Conservation (phyloP, 1,140 invertebrate species). For the Gerris buenoi region DNA sequence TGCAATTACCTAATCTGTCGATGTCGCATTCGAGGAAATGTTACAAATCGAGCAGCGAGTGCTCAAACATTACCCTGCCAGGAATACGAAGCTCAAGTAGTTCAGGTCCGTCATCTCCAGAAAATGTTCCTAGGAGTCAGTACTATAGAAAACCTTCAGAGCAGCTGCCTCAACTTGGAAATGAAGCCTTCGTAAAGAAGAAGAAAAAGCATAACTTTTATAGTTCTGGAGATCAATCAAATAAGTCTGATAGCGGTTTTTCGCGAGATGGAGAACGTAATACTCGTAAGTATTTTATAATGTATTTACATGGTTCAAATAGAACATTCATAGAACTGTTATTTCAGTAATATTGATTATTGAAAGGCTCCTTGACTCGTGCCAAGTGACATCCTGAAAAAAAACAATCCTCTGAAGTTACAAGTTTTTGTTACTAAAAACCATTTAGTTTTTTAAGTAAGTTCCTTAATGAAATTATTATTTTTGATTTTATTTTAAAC, state of each 20-base stretch:
- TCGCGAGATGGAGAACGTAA: background rate
- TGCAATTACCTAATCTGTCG: background rate
- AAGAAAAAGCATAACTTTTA: background rate
- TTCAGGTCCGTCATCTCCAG: constrained; percentile 10
- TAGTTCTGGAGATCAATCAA: background rate
- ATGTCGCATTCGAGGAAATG: background rate
- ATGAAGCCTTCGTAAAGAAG: background rate
- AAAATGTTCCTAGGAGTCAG: background rate
- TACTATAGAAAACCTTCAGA: constrained; percentile 2
- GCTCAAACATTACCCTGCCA: constrained; percentile 3
- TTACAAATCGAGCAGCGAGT: background rate
- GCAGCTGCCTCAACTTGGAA: background rate
- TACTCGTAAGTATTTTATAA: background rate
- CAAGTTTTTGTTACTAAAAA: too few species aligned
- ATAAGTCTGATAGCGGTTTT: background rate
- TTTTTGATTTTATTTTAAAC: too few species aligned
- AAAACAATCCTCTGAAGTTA: too few species aligned
- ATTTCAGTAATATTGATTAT: too few species aligned
- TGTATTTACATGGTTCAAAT: too few species aligned
- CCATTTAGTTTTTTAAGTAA: too few species aligned
- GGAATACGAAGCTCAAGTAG: constrained; percentile 12
- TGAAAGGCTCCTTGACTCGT: too few species aligned
- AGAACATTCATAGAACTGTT: too few species aligned
- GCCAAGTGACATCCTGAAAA: too few species aligned
- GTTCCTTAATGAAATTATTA: too few species aligned